Evolutionary conservation across 1,140 invertebrate genomes (phyloP).

Genomic region (Lordiphosa stackelbergi): DNA sequence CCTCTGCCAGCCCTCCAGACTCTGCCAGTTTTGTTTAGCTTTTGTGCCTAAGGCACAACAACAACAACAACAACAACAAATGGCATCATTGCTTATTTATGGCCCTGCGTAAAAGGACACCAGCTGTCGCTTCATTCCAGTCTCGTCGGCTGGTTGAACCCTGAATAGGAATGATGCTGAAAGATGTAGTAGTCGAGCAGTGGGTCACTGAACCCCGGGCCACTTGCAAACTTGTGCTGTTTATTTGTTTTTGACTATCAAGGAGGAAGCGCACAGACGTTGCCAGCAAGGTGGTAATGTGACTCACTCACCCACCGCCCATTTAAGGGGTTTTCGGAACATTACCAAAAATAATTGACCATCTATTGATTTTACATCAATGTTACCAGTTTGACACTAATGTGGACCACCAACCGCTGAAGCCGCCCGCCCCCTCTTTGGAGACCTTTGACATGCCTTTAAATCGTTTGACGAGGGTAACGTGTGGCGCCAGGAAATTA

Average conservation of each 20-base stretch:
- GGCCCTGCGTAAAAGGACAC: constrained; percentile 6
- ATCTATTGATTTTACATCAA: no score
- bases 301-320: no score
- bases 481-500: no score
- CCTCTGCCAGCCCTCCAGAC: background rate
- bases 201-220: constrained; percentile 48
- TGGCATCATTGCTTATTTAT: constrained; percentile 50
- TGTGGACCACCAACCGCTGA: no score
- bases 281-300: no score
- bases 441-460: no score
- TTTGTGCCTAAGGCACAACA: constrained; percentile 2
- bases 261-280: constrained; percentile 6
- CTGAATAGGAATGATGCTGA: constrained; percentile 13
- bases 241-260: constrained; percentile 25
- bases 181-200: constrained; percentile 31
- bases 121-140: background rate
- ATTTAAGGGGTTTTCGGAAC: no score
- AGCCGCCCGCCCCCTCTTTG: no score
- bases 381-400: no score
- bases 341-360: no score
- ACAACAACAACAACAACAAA: constrained; percentile 19
- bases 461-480: no score
- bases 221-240: constrained; percentile 8
- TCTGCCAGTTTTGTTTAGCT: constrained; percentile 20
- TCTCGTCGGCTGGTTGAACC: background rate